These are phyloP conservation scores for Linnaemya tessellans DNA, from an alignment of 2,888 invertebrate genomes.

Conservation along the genomic window DNA sequence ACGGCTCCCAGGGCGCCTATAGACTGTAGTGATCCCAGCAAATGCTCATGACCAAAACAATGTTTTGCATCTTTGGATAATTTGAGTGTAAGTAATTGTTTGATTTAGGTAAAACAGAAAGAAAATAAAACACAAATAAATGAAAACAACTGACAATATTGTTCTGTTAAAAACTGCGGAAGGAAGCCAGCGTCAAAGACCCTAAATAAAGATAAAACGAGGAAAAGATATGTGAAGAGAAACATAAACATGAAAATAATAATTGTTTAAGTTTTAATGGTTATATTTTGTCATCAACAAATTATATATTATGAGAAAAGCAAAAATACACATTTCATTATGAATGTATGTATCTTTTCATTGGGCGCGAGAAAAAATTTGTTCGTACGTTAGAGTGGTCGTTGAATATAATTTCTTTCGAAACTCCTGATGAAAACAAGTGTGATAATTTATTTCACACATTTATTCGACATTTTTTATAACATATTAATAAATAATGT, in stretches of 20 bases:
- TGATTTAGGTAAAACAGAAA: constrained; percentile 56
- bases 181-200: constrained; percentile 67
- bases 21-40: constrained; percentile 58
- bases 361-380: constrained; percentile 9
- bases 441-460: neutral
- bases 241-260: constrained; percentile 48
- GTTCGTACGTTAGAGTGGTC: neutral
- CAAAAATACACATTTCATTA: constrained; percentile 14
- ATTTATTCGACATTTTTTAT: no score
- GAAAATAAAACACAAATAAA: constrained; percentile 29
- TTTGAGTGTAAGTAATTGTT: constrained; percentile 70
- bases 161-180: constrained; percentile 60
- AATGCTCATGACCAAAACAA: constrained; percentile 61
- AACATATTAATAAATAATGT: no score
- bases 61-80: constrained; percentile 64
- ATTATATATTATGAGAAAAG: constrained; percentile 50
- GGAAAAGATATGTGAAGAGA: constrained; percentile 8
- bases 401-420: neutral
- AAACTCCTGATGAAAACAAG: neutral
- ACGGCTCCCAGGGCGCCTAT: neutral
- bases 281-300: constrained; percentile 70
- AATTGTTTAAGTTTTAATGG: constrained; percentile 65
- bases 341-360: neutral
- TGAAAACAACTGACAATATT: constrained; percentile 23
- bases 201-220: constrained; percentile 37